Evolutionary conservation across 2,888 invertebrate genomes (phyloP).

Genomic region (Erynnis tages): DNA sequence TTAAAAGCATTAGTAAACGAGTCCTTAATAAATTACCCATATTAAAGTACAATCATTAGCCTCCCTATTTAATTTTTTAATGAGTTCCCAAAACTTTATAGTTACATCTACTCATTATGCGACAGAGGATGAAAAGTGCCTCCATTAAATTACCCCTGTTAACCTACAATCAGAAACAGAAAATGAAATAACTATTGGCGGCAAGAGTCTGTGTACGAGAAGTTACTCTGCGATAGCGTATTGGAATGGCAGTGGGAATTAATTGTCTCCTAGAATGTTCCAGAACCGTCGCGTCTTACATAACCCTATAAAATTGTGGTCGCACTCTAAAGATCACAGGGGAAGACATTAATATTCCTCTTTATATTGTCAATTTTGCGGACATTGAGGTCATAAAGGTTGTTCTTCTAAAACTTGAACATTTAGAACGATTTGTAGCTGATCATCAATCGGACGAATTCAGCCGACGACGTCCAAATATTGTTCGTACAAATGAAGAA

Average conservation of each 20-base stretch:
- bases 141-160: neutral
- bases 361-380: neutral
- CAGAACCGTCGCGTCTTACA: constrained; percentile 7
- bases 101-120: too few relatives aligned
- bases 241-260: constrained; percentile 24
- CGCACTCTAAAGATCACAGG: neutral
- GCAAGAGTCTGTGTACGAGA: constrained; percentile 13
- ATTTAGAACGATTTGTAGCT: too few relatives aligned
- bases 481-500: too few relatives aligned
- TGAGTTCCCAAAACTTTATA: too few relatives aligned
- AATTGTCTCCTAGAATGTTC: constrained; percentile 18
- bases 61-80: too few relatives aligned
- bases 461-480: too few relatives aligned
- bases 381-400: too few relatives aligned
- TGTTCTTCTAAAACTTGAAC: too few relatives aligned
- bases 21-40: too few relatives aligned
- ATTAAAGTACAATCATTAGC: too few relatives aligned
- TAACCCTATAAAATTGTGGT: constrained; percentile 11
- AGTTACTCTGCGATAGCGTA: constrained; percentile 24
- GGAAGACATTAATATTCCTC: neutral
- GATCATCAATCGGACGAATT: too few relatives aligned
- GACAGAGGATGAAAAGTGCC: constrained; percentile 3
- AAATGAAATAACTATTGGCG: constrained; percentile 17
- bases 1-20: too few relatives aligned
- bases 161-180: neutral